Evolutionary conservation across 2,888 invertebrate genomes (phyloP), one percentile per base, ranked within the genome.

Genomic region (Amorpha juglandis): DNA sequence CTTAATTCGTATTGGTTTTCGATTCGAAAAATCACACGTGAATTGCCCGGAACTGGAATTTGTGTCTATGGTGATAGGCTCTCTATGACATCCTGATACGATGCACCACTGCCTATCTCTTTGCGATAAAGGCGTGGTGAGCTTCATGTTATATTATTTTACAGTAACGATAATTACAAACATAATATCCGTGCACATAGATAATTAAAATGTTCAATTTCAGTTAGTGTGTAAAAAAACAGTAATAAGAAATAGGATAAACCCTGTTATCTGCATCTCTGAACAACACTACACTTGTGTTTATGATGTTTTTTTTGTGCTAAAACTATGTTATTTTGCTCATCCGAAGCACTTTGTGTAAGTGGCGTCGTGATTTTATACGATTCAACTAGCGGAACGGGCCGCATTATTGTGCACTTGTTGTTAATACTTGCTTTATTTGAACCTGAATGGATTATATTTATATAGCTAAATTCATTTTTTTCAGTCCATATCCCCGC

Each of bases 321-420:
- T 21, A 16, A 35, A 51, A 35, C 16, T 51, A 63, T n/a, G 58
- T 58, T 21, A 65, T 21, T 19, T 58, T 38, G 35, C 48, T 48
- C 64, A n/a, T 42, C 16, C 53, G 27, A 48, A 58, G 55, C 53
- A 48, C 35, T 58, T 58, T 65, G 35, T 9, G 6, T 2, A 38
- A 65, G 58, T 58, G 19, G 42, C 58, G 4, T 12, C 45, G 19
- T 7, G 48, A 21, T 47, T 33, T 65, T 21, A 65, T 65, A 33
- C 38, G n/a, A 55, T 19, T 53, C 66, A 63, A 66, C 52, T 63
- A 63, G 45, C 63, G 66, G 63, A 66, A 66, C 66, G 63, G 19
- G 63, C 16, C 47, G 63, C 63, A 63, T 48, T 66, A 48, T 35
- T 58, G 48, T 14, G 53, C 33, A 64, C 45, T 47, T 47, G 33